Conservation (phyloP, 2,797 vertebrate genomes). For the Brachymystax lenok region DNA sequence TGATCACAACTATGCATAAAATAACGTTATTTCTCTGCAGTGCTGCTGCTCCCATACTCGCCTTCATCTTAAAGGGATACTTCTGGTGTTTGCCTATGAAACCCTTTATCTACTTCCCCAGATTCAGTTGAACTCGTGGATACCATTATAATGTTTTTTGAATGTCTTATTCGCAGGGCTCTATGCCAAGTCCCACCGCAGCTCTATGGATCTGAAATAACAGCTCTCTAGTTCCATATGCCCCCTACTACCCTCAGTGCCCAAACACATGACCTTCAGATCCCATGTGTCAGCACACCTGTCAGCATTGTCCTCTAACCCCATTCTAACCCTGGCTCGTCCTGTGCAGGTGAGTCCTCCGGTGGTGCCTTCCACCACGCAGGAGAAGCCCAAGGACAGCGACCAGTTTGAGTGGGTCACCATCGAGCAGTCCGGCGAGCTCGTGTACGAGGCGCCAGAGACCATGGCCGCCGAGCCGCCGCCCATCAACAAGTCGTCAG, state of each 20-base stretch:
- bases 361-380: conserved; percentile 88
- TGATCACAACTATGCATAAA: neutral
- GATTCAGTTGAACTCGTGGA: too few relatives aligned
- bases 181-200: conserved; percentile 3
- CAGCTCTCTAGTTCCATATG: neutral
- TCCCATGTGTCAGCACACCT: conserved; percentile 2
- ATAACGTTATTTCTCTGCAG: neutral
- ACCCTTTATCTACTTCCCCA: too few relatives aligned
- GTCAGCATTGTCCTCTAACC: conserved; percentile 24
- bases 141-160: too few relatives aligned
- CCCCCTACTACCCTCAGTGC: neutral
- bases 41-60: neutral
- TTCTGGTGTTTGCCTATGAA: too few relatives aligned
- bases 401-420: conserved; percentile 99
- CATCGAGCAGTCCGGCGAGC: conserved; percentile 95
- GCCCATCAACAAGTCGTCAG: conserved; percentile 90
- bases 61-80: too few relatives aligned
- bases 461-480: conserved; percentile 91
- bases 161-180: neutral
- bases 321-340: neutral
- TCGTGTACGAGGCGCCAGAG: conserved; percentile 97
- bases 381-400: conserved; percentile 97
- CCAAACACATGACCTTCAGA: conserved; percentile 9
- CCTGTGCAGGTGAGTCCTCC: conserved; percentile 90
- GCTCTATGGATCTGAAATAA: neutral